Percentiles rank a stretch among this genome's conserved stretches.
These are phyloP conservation scores for Athalia circularis DNA, from an alignment of 2,888 invertebrate species.

Conservation along the genomic window DNA sequence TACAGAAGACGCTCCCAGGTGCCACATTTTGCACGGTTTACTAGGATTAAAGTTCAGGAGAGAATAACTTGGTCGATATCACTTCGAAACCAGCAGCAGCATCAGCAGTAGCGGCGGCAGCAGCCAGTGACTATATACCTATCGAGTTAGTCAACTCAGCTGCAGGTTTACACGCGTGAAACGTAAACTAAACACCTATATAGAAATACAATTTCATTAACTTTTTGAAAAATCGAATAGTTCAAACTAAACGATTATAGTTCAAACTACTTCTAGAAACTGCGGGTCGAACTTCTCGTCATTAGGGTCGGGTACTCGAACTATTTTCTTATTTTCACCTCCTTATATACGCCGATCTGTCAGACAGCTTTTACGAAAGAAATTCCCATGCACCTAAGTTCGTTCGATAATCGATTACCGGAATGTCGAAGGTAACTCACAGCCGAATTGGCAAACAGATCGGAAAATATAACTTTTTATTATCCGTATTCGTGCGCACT, in stretches of 20 bases:
- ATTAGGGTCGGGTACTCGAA: conserved; percentile 17
- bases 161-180: not conserved
- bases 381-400: not conserved
- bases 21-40: conserved; percentile 21
- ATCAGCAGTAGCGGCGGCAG: not conserved
- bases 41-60: conserved; percentile 17
- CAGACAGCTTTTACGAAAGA: not conserved
- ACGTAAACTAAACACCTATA: not conserved
- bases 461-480: not conserved
- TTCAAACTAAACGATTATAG: not conserved
- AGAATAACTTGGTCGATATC: conserved; percentile 23
- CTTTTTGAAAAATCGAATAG: conserved; percentile 19
- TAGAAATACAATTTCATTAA: not conserved
- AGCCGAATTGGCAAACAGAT: too few species aligned
- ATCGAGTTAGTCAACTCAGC: not conserved
- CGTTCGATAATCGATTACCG: conserved; percentile 1
- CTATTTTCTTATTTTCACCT: conserved; percentile 1
- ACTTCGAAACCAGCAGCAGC: conserved; percentile 16
- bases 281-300: not conserved
- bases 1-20: conserved; percentile 31
- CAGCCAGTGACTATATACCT: not conserved
- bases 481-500: conserved; percentile 7
- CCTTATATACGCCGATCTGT: not conserved
- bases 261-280: not conserved
- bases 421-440: not conserved